Evolutionary conservation across 2,113 vertebrate species (phyloP).

Genomic region (Epinephelus moara): DNA sequence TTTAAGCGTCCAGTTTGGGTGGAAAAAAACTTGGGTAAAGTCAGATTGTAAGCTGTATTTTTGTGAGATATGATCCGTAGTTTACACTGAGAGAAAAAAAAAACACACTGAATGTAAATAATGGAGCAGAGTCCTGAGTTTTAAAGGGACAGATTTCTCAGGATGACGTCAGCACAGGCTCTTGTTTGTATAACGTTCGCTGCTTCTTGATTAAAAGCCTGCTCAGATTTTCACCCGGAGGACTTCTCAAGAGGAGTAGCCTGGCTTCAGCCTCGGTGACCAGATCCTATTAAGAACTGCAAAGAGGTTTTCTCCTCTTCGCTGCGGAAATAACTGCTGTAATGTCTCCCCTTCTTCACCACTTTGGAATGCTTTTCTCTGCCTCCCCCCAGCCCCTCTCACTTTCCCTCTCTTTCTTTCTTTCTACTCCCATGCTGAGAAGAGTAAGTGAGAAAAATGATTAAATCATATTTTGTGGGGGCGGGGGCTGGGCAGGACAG

Average conservation of each 20-base stretch:
- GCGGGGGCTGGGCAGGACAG: constrained; percentile 56
- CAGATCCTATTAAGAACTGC: constrained; percentile 77
- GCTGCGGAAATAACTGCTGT: constrained; percentile 76
- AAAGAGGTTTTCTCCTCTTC: constrained; percentile 73
- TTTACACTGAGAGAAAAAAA: not conserved
- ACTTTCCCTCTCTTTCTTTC: constrained; percentile 48
- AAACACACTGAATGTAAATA: constrained; percentile 39
- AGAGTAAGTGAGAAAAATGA: constrained; percentile 88
- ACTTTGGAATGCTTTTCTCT: constrained; percentile 79
- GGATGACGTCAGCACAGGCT: constrained; percentile 67
- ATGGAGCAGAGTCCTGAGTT: constrained; percentile 30
- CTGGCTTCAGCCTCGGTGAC: constrained; percentile 62
- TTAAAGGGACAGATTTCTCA: constrained; percentile 53
- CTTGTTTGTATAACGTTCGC: constrained; percentile 70
- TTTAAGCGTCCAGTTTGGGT: not conserved
- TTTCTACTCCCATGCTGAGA: constrained; percentile 82
- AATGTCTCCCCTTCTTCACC: constrained; percentile 82
- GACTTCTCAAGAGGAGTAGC: constrained; percentile 76
- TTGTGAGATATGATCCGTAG: constrained; percentile 17
- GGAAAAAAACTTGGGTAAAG: not conserved
- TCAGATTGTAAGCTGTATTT: not conserved
- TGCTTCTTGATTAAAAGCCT: constrained; percentile 74
- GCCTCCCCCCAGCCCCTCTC: constrained; percentile 39
- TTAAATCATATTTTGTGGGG: constrained; percentile 81
- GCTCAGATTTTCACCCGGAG: constrained; percentile 73